Evolutionary conservation across 2,888 invertebrate species (phyloP).

Genomic region (Sicus ferrugineus): DNA sequence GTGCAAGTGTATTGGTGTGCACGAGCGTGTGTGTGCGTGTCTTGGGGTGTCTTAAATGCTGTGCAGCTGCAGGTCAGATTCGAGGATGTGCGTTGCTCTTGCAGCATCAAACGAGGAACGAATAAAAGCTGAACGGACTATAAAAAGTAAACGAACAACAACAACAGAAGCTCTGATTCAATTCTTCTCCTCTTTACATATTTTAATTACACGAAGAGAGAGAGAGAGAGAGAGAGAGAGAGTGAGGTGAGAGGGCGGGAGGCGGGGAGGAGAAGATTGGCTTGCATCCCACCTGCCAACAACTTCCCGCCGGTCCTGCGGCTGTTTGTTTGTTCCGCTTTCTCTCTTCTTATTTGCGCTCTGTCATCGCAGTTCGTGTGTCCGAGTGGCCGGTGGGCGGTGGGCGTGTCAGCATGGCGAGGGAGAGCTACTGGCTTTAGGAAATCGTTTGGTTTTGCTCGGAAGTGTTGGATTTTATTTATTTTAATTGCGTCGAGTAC

Average conservation of each 20-base stretch:
- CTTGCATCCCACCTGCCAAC: neutral
- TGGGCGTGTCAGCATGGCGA: neutral
- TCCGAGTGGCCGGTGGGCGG: neutral
- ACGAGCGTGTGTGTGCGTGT: neutral
- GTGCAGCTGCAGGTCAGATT: neutral
- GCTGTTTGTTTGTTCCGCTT: constrained; percentile 11
- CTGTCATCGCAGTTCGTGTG: neutral
- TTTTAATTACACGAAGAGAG: no score
- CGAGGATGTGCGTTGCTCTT: neutral
- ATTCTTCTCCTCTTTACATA: neutral
- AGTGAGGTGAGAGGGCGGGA: no score
- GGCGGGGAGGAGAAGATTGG: no score
- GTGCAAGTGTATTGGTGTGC: neutral
- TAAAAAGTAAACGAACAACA: neutral
- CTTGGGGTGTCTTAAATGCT: neutral
- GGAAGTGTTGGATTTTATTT: constrained; percentile 21
- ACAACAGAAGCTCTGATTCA: no score
- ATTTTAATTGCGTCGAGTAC: constrained; percentile 25
- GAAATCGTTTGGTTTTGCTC: neutral
- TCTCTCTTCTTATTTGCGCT: neutral
- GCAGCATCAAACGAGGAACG: neutral
- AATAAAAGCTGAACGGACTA: neutral
- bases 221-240: no score
- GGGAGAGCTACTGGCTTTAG: neutral
- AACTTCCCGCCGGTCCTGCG: neutral